A percentile compares a stretch with the other conserved stretches of the same genome.
phyloP scores from a whole-genome alignment of 2,888 invertebrate genomes.

The Rhimphoctona megacephalus region DNA sequence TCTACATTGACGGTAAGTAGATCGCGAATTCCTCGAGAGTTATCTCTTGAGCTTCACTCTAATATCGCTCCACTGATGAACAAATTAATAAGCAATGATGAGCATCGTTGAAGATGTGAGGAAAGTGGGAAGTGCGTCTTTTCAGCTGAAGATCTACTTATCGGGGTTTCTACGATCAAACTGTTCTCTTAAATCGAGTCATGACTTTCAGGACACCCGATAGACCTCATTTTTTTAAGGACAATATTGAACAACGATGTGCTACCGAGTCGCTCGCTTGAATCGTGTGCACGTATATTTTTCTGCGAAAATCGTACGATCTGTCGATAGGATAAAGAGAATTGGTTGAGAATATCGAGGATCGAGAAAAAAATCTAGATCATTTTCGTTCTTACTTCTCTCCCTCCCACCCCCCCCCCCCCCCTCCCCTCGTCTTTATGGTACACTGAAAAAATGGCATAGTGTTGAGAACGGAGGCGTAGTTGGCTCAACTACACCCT shows the following conservation, averaged over 20 bases:
- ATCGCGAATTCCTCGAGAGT: background rate
- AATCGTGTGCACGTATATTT: background rate
- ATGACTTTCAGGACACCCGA: background rate
- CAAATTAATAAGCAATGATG: background rate
- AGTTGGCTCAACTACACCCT: no score
- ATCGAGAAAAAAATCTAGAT: background rate
- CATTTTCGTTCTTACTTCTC: background rate
- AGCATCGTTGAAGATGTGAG: background rate
- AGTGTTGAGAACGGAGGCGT: no score
- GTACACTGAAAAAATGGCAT: no score
- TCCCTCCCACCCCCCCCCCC: no score
- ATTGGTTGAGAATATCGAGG: background rate
- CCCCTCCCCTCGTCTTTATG: no score
- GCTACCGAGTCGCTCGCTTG: background rate
- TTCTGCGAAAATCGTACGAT: conserved; percentile 14
- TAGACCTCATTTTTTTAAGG: background rate
- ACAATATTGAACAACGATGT: conserved; percentile 3
- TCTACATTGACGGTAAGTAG: background rate
- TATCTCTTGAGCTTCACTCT: background rate
- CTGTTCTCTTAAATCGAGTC: background rate
- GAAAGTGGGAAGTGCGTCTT: no score
- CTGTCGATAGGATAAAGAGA: conserved; percentile 29
- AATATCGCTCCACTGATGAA: background rate
- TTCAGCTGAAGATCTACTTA: no score
- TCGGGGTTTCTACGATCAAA: no score